Base-by-base conservation (phyloP, 2,113 vertebrate species). In the Coryphaenoides rupestris region DNA sequence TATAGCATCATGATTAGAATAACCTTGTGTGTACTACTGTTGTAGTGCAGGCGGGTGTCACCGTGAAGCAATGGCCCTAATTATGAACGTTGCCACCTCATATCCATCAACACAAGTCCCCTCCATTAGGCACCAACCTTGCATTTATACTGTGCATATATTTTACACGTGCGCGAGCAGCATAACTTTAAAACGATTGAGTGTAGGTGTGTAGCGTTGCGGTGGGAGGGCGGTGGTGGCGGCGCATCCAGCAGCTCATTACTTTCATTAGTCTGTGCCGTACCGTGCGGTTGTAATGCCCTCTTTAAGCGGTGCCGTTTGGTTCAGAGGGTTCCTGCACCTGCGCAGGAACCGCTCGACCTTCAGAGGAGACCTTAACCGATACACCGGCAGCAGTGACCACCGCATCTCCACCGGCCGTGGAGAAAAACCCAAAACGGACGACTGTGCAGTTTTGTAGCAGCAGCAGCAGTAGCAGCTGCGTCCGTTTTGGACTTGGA, bases 311-410 rank as follows among this genome's bases (percentile, higher is more conserved):
- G 54, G 3, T 55, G 54, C 54, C 7, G 21, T 55, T 55, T 12
- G 66, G 24, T 73, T 58, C 60, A 72, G 55, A 60, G 62, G 66
- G 64, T 21, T 65, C 74, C 76, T 76, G 78, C 54, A 68, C n/a
- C n/a, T n/a, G 78, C 71, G 77, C 74, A 78, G 81, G 74, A 85
- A 76, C 24, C 68, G 13, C 2, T 7, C 7, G 33, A 40, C 33
- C 33, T 40, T 9, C 33, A 40, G 9, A 40, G 33, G 2, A 2
- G 9, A 12, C 33, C 33, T 40, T 10, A 26, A 40, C 33, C 33
- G 33, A 7, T 40, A 40, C 33, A 1, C 33, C 33, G 33, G 13
- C 33, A 40, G 13, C 33, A 33, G 28, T 33, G 28, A 33, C 10
- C 33, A 13, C 33, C 33, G 13, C 9, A 40, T 40, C 33, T 26